phyloP scores from a whole-genome alignment of 2,113 vertebrate species.

The Acanthisitta chloris region DNA sequence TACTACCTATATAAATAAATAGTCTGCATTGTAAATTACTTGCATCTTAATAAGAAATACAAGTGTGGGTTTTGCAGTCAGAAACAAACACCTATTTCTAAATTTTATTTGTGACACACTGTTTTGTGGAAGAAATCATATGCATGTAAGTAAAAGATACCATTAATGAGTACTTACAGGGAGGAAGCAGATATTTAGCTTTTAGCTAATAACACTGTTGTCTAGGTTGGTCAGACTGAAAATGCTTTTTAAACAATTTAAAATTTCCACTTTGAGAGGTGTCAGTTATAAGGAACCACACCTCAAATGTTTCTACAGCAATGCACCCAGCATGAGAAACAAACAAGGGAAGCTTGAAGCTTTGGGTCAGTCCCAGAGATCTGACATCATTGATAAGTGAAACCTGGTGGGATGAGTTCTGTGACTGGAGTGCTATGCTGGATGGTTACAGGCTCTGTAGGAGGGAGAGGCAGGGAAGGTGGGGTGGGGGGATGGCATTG shows the following conservation, averaged over 20 bases:
- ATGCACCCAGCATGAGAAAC: too few relatives aligned
- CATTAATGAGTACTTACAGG: neutral
- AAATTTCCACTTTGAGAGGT: too few relatives aligned
- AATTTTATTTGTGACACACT: slow-evolving; percentile 1
- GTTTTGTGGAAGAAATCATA: slow-evolving; percentile 1
- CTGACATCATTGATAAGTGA: too few relatives aligned
- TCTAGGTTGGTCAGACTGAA: slow-evolving; percentile 6
- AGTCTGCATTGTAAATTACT: neutral
- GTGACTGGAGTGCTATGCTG: too few relatives aligned
- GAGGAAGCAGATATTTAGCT: neutral
- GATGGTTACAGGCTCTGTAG: too few relatives aligned
- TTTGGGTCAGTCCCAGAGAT: too few relatives aligned
- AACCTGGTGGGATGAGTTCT: too few relatives aligned
- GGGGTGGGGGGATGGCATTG: too few relatives aligned
- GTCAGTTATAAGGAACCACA: too few relatives aligned
- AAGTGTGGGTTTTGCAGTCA: neutral
- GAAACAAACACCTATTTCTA: slow-evolving; percentile 26
- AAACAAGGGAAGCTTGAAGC: too few relatives aligned
- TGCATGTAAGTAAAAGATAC: slow-evolving; percentile 16
- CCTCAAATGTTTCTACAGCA: too few relatives aligned
- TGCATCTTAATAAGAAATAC: neutral
- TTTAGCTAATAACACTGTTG: neutral
- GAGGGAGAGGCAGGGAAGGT: too few relatives aligned
- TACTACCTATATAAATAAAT: neutral
- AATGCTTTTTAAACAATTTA: neutral